These are phyloP conservation scores for Rhyzopertha dominica DNA, from an alignment of 1,140 invertebrate genomes.

Conservation along the genomic window DNA sequence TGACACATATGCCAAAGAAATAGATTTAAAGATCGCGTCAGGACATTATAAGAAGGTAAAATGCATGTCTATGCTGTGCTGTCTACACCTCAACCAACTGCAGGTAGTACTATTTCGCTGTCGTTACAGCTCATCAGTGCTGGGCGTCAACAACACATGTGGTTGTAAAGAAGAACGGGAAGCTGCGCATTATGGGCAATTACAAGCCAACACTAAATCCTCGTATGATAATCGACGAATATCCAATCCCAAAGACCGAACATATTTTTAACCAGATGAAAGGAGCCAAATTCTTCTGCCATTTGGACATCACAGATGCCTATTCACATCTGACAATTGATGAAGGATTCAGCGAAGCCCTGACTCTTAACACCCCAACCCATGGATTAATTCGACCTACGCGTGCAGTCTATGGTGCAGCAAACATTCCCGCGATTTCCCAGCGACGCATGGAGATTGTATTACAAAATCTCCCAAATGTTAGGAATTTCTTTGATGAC, in stretches of 20 bases:
- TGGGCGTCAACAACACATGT: slow-evolving; percentile 28
- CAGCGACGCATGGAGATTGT: slow-evolving; percentile 18
- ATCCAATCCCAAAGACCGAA: slow-evolving; percentile 19
- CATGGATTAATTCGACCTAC: slow-evolving; percentile 27
- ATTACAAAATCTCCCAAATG: slow-evolving; percentile 14
- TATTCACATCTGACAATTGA: slow-evolving; percentile 10
- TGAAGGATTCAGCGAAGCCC: slow-evolving; percentile 20
- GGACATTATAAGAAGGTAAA: slow-evolving; percentile 24
- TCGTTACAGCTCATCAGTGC: no score
- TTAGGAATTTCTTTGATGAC: slow-evolving; percentile 22
- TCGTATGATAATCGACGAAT: slow-evolving; percentile 31
- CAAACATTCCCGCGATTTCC: slow-evolving; percentile 27
- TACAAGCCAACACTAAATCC: slow-evolving; percentile 34
- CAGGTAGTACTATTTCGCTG: no score
- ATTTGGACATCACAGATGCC: slow-evolving; percentile 26
- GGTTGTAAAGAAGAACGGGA: slow-evolving; percentile 27
- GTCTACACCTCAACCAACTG: no score
- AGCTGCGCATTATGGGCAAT: slow-evolving; percentile 30
- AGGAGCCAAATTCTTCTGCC: slow-evolving; percentile 11
- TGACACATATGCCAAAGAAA: slow-evolving; percentile 21
- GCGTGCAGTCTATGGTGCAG: slow-evolving; percentile 22
- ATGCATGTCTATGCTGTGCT: no score
- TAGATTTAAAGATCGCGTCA: slow-evolving; percentile 22
- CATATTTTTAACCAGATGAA: slow-evolving; percentile 28
- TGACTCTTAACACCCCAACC: slow-evolving; percentile 28